Conservation (phyloP, 2,888 invertebrate genomes). For the Cheilosia urbana region DNA sequence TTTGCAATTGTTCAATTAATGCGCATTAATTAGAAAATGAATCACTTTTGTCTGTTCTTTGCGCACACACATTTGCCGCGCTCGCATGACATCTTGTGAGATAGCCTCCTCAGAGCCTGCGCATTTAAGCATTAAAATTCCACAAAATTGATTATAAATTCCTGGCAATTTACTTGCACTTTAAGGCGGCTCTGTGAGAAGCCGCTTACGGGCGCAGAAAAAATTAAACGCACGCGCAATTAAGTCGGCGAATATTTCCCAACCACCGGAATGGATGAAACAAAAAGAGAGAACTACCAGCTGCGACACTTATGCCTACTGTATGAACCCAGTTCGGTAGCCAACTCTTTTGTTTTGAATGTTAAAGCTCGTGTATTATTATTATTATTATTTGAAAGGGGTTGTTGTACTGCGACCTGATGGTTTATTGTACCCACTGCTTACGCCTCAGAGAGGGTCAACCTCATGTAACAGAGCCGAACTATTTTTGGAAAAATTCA, state of each 20-base stretch:
- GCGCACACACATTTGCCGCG: not conserved
- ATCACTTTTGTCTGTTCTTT: constrained; percentile 31
- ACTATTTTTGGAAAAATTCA: not conserved
- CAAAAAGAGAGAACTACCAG: constrained; percentile 32
- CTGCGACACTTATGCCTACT: not conserved
- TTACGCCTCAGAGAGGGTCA: no score
- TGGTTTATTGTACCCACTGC: no score
- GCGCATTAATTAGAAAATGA: constrained; percentile 61
- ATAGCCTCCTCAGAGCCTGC: constrained; percentile 10
- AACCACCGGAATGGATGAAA: constrained; percentile 7
- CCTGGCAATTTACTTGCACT: constrained; percentile 65
- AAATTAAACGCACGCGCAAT: constrained; percentile 40
- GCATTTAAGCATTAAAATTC: constrained; percentile 43
- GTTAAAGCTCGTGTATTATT: not conserved
- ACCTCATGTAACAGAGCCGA: no score
- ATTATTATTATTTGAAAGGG: no score
- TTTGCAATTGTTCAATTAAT: constrained; percentile 54
- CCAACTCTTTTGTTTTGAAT: constrained; percentile 43
- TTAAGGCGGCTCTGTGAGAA: constrained; percentile 43
- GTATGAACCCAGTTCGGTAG: constrained; percentile 19
- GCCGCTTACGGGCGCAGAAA: constrained; percentile 5
- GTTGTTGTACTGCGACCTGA: no score
- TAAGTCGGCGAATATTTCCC: constrained; percentile 45
- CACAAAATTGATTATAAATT: constrained; percentile 66
- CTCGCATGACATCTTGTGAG: constrained; percentile 56